Evolutionary conservation across 2,888 invertebrate genomes (phyloP).

Genomic region (Pseudococcus jackbeardsleyi): DNA sequence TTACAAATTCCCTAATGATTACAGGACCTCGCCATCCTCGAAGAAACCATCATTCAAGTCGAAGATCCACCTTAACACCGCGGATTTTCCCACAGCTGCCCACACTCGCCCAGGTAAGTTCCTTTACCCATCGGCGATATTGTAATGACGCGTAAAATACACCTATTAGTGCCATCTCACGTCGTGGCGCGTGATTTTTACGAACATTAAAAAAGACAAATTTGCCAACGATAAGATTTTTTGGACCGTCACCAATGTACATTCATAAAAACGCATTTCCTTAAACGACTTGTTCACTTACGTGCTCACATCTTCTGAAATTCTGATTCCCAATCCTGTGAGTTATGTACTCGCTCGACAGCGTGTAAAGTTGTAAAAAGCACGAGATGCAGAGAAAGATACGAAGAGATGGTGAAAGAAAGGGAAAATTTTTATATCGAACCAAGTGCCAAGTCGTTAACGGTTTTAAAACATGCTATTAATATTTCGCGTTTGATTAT

Average conservation of each 20-base stretch:
- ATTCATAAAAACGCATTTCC: background rate
- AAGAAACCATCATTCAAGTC: too few relatives aligned
- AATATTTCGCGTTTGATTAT: constrained; percentile 13
- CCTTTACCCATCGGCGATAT: too few relatives aligned
- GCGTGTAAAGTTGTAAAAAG: too few relatives aligned
- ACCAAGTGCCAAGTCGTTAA: constrained; percentile 22
- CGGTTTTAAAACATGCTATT: constrained; percentile 14
- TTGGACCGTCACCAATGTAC: background rate
- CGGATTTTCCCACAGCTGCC: too few relatives aligned
- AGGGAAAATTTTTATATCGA: background rate
- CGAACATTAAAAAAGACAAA: background rate
- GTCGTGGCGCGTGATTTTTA: background rate
- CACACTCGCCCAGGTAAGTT: too few relatives aligned
- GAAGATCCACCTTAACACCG: too few relatives aligned
- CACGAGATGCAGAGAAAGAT: background rate
- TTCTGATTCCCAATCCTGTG: too few relatives aligned
- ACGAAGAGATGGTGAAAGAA: too few relatives aligned
- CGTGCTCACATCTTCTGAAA: background rate
- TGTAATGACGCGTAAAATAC: too few relatives aligned
- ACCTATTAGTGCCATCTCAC: background rate
- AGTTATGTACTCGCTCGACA: too few relatives aligned
- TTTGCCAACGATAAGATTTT: constrained; percentile 2
- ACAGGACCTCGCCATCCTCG: too few relatives aligned
- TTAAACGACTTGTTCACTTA: background rate
- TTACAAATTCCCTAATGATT: too few relatives aligned